Evolutionary conservation across 2,888 invertebrate genomes (phyloP), one percentile per base, ranked within the genome.

Genomic region (Ennomos fuscantarius): DNA sequence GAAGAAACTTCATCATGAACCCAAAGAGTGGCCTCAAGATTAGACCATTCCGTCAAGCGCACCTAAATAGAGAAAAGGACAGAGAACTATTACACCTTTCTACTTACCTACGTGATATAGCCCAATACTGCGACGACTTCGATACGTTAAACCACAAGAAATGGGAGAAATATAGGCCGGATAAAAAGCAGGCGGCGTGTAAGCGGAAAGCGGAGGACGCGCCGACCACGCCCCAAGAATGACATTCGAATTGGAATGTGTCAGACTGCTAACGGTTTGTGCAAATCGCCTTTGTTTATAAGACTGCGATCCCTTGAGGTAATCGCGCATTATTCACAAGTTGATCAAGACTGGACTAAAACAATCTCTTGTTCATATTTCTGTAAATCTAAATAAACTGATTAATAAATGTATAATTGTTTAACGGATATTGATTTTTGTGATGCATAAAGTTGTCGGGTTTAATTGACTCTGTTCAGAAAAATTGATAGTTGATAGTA

Each of bases 1-100:
- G 98, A 52, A 93, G 98, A 69, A 99, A 99, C 86, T 99, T 99
- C 77, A 94, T 99, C 37, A 99, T 99, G 99, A 99, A 99, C 84
- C 99, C 99, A 0, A 96, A 97, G 72, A 97, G 96, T 59, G 99
- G 99, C 0, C 90, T 99, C 0, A 95, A 96, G 84, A 99, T 99
- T 72, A 93, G 96, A 76, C 96, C 99, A 0, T 99, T 98, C 82
- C 94, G 96, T 6, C 96, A 98, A 76, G 99, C 99, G 0, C 98
- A 99, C 77, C 84, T 96, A 0, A 98, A 97, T 81, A 93, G 99
- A 45, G 93, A 94, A 50, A 96, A 94, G 51, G 99, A 99, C 76
- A 93, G 94, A 50, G 99, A 99, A 82, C 84, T 99, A 10, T 71
- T 98, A 0, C 95, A 95, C 66, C 87, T 99, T 8, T 94, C 97